Evolutionary conservation across 2,888 invertebrate species (phyloP), one percentile per base, ranked within the genome.

Genomic region (Campopleginae sp.): DNA sequence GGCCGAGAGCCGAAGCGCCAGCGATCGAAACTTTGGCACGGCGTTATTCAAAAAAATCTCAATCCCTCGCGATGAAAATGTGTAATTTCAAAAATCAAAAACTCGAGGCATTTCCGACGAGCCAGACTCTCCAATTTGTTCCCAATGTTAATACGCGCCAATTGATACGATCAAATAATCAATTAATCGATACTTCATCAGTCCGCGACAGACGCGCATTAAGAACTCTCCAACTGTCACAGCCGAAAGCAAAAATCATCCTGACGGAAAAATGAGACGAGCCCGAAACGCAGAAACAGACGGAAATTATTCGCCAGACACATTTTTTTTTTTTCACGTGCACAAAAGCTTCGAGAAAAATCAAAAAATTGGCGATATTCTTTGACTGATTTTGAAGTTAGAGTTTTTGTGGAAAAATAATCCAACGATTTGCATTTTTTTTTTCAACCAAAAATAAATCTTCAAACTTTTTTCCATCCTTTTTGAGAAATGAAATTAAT

Each of bases 181-280:
- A 72, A 82, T 77, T 74, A 58, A 78, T 82, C 71, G 82, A 82
- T 65, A 77, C 61, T 81, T 27, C 65, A 51, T 17, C 54, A 77
- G n/a, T 58, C 27, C 23, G 33, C 27, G 68, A 58, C 68, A 75
- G 42, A 33, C 51, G 46, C 23, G 65, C 65, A 48, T 33, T 48
- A 33, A 33, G 58, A 58, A 58, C 58, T 58, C 46, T 42, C 51
- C 42, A 65, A 17, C 65, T 65, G 78, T 71, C 79, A 58, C 58
- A 71, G 17, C 19, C 38, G 19, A 4, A 63, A 79, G 5, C 46
- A 14, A 71, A 51, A 79, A 70, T 71, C 71, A 79, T 48, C 38
- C 33, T 78, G 48, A 33, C 70, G 79, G 48, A 71, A 58, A 63
- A 71, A 65, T 10, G 12, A 48, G 27, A 44, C 75, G 66, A 65